phyloP scores from a whole-genome alignment of 2,113 vertebrate species.

The Phycodurus eques region DNA sequence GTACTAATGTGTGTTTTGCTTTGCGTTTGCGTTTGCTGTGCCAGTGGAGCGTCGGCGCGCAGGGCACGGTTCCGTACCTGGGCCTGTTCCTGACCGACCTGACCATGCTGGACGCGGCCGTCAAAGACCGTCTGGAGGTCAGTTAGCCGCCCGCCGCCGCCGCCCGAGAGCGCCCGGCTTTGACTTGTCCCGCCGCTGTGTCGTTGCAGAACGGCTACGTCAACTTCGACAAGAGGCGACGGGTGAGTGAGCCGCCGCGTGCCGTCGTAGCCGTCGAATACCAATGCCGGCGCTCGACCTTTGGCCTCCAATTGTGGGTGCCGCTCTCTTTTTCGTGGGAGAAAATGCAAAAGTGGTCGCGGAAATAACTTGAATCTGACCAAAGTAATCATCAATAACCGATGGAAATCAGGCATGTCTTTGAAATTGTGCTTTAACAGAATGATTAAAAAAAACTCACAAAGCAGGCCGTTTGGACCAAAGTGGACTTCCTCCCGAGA shows the following conservation, averaged over 20 bases:
- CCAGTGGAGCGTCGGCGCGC: constrained; percentile 53
- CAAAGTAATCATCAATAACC: no score
- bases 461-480: no score
- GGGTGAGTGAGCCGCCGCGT: constrained; percentile 71
- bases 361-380: no score
- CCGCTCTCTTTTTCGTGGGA: no score
- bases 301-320: neutral
- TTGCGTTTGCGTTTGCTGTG: neutral
- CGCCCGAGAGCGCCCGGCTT: neutral
- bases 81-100: constrained; percentile 89
- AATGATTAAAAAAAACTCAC: no score
- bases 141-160: constrained; percentile 25
- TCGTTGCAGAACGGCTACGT: constrained; percentile 84
- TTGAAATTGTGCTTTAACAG: no score
- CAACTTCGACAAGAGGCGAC: constrained; percentile 90
- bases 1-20: no score
- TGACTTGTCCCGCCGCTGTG: constrained; percentile 11
- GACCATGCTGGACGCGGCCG: constrained; percentile 87
- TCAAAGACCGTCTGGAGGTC: constrained; percentile 84
- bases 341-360: no score
- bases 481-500: no score
- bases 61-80: constrained; percentile 84
- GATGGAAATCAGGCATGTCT: no score
- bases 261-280: no score
- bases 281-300: neutral